A percentile compares a stretch with the other conserved stretches of the same genome.
These are phyloP conservation scores for Rhagoletis zephyria DNA, from an alignment of 1,140 invertebrate species.

Conservation along the genomic window DNA sequence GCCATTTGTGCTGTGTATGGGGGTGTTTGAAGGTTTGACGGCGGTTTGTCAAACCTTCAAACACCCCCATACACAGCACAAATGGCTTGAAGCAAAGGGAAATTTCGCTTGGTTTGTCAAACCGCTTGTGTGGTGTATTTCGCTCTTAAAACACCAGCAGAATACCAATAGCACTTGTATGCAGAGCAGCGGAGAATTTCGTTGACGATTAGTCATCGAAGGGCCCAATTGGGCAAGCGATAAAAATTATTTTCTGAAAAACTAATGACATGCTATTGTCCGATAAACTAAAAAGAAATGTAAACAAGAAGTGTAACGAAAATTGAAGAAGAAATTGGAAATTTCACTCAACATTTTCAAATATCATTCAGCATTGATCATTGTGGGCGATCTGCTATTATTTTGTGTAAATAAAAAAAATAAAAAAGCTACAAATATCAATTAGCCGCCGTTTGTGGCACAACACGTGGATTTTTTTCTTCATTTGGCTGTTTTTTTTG, in stretches of 20 bases:
- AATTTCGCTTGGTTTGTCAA: too few relatives aligned
- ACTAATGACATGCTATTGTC: too few relatives aligned
- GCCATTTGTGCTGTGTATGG: too few relatives aligned
- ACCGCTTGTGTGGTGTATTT: too few relatives aligned
- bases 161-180: conserved; percentile 1
- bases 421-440: conserved; percentile 42
- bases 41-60: too few relatives aligned
- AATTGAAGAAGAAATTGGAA: neutral
- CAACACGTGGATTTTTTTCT: neutral
- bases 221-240: neutral
- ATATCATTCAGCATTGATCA: conserved; percentile 3
- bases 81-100: too few relatives aligned
- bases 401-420: conserved; percentile 44
- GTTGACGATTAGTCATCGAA: conserved; percentile 44
- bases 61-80: too few relatives aligned
- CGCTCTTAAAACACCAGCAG: neutral
- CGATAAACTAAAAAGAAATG: neutral
- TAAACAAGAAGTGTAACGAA: neutral
- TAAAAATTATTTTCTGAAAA: neutral
- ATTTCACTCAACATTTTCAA: neutral
- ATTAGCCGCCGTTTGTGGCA: conserved; percentile 29
- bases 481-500: neutral
- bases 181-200: neutral
- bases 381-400: conserved; percentile 32
- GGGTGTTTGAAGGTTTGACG: too few relatives aligned